A percentile compares a stretch with the other conserved stretches of the same genome.
Evolutionary conservation across 2,113 vertebrate genomes (phyloP).

Genomic region (Solea solea): DNA sequence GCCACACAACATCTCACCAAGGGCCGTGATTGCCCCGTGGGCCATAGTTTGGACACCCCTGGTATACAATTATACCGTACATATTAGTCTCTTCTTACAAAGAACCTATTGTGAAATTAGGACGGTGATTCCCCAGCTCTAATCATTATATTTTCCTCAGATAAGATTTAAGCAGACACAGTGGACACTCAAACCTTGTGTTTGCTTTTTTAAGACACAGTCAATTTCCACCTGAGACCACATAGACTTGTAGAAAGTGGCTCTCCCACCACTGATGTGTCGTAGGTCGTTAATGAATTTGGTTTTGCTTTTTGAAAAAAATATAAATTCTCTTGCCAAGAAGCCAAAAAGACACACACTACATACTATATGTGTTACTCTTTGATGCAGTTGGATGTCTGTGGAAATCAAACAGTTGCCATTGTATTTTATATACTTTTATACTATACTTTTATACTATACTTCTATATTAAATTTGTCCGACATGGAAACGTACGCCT

Average conservation of each 20-base stretch:
- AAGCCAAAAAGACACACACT: constrained; percentile 40
- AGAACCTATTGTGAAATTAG: background rate
- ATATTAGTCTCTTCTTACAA: background rate
- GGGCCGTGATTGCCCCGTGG: no score
- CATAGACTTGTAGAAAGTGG: background rate
- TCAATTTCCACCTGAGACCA: background rate
- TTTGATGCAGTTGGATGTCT: constrained; percentile 55
- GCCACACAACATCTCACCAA: no score
- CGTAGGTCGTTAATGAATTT: constrained; percentile 31
- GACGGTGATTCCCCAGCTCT: background rate
- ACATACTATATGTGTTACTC: no score
- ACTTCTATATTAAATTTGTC: constrained; percentile 97
- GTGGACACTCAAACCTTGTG: background rate
- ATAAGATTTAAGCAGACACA: constrained; percentile 6
- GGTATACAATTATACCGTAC: no score
- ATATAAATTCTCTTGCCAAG: constrained; percentile 52
- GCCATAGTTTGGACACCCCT: no score
- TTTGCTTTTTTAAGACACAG: constrained; percentile 1
- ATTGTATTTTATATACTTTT: constrained; percentile 73
- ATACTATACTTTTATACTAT: constrained; percentile 87
- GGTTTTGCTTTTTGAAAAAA: constrained; percentile 23
- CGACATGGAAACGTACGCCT: constrained; percentile 71
- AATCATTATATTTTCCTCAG: background rate
- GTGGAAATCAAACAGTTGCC: constrained; percentile 62
- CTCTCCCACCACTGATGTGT: constrained; percentile 3